phyloP scores from a whole-genome alignment of 2,888 invertebrate species.

The Mallateleia sp. region DNA sequence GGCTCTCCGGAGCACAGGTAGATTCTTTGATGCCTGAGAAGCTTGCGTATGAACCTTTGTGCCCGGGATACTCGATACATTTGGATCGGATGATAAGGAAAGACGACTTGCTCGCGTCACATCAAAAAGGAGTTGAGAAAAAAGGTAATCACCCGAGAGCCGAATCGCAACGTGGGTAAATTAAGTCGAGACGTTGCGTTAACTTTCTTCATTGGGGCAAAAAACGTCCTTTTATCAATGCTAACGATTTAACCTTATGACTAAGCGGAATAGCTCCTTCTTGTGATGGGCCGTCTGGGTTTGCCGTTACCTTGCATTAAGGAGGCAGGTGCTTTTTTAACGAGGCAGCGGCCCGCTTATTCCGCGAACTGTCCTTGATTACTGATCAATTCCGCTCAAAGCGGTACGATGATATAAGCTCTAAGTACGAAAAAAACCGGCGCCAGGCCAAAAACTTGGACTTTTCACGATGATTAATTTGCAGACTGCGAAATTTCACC shows the following conservation, averaged over 20 bases:
- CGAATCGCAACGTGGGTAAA: slow-evolving; percentile 30
- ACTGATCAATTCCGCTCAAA: slow-evolving; percentile 68
- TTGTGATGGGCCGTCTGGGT: slow-evolving; percentile 50
- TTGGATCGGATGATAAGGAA: slow-evolving; percentile 81
- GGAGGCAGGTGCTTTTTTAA: slow-evolving; percentile 75
- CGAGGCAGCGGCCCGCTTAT: slow-evolving; percentile 27
- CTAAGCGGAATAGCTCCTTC: slow-evolving; percentile 68
- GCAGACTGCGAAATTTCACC: slow-evolving; percentile 38
- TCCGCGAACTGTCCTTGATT: slow-evolving; percentile 75
- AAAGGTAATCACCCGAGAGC: slow-evolving; percentile 18
- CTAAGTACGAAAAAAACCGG: slow-evolving; percentile 12
- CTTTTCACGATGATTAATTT: slow-evolving; percentile 85
- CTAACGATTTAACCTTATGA: slow-evolving; percentile 69
- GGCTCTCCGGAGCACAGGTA: slow-evolving; percentile 88
- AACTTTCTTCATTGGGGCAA: slow-evolving; percentile 56
- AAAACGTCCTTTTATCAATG: slow-evolving; percentile 64
- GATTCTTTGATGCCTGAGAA: slow-evolving; percentile 86
- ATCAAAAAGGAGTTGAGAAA: slow-evolving; percentile 40
- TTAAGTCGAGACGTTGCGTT: slow-evolving; percentile 29
- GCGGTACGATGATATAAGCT: slow-evolving; percentile 55
- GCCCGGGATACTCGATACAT: slow-evolving; percentile 88
- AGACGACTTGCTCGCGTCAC: slow-evolving; percentile 51
- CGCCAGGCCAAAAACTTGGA: slow-evolving; percentile 9
- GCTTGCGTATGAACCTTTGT: slow-evolving; percentile 85
- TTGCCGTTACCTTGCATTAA: slow-evolving; percentile 39